Conservation (phyloP, 2,888 invertebrate genomes). For the Brachyptera putata region DNA sequence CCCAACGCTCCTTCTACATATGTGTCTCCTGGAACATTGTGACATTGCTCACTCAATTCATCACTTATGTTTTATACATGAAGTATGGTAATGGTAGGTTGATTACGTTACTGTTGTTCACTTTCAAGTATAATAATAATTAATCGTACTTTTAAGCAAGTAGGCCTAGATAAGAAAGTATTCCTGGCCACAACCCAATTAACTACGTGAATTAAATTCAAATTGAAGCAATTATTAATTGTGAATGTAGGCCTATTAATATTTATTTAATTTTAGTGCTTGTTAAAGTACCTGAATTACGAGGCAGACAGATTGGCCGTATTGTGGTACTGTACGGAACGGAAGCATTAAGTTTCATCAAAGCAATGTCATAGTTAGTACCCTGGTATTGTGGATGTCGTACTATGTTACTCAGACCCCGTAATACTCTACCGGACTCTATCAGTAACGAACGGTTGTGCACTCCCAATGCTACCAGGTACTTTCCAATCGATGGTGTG, state of each 20-base stretch:
- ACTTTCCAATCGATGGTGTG: not conserved
- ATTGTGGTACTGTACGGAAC: conserved; percentile 24
- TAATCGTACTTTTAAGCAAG: too few species aligned
- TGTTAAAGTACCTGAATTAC: conserved; percentile 22
- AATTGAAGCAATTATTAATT: too few species aligned
- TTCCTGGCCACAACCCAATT: too few species aligned
- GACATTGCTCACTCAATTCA: too few species aligned
- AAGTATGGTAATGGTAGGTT: too few species aligned
- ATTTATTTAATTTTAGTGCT: conserved; percentile 6
- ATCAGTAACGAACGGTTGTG: conserved; percentile 4
- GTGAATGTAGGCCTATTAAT: too few species aligned
- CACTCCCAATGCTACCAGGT: conserved; percentile 20
- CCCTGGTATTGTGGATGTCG: conserved; percentile 27
- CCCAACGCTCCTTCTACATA: conserved; percentile 3
- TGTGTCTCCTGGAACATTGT: conserved; percentile 21
- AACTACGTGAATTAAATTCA: too few species aligned
- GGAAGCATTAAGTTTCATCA: conserved; percentile 22
- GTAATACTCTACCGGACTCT: conserved; percentile 6
- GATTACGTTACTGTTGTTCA: too few species aligned
- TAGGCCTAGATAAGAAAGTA: too few species aligned
- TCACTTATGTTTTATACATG: too few species aligned
- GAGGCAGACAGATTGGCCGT: conserved; percentile 28
- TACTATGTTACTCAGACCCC: conserved; percentile 20
- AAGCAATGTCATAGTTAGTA: conserved; percentile 24
- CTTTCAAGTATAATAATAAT: too few species aligned